Base-by-base conservation (phyloP, 1,140 invertebrate genomes). In the Apocrypta bakeri region DNA sequence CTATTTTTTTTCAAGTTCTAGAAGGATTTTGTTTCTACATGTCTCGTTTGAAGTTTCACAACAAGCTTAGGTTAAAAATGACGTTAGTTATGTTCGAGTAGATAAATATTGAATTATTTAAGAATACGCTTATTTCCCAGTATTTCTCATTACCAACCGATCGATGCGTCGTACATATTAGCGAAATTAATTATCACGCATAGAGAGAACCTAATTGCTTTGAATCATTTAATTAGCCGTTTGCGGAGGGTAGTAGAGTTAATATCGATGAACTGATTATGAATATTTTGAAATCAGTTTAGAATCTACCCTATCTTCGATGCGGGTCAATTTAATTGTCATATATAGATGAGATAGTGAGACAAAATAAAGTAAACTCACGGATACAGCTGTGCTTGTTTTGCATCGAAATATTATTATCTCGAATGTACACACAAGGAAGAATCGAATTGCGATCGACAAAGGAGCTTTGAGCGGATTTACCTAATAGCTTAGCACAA, bases 211-310 rank as follows among this genome's bases (percentile, higher is more conserved):
- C 17, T 9, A 12, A 72, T 11, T 17, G 27, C 12, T 61, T 37
- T 79, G 37, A 71, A 79, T 48, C 14, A 71, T 71, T 71, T 17
- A 79, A 71, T 56, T 33, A 71, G 21, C 0, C n/a, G 25, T 4
- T 11, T 7, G 27, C 25, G 25, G 31, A 21, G n/a, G 21, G 68
- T 21, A 42, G 33, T 40, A n/a, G 6, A n/a, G 77, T 21, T 12
- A 68, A 71, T 40, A 69, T 48, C 64, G 64, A 79, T 69, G 56
- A 31, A 24, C 66, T 72, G 21, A 71, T 79, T 79, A 71, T 79
- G n/a, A 79, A 79, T 79, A 56, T 71, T 79, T 79, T 8, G 61
- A 69, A 69, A 9, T 14, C 6, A 21, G 24, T 11, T 25, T 27
- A 66, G n/a, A 66, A 25, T 27, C 27, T 66, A 27, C 9, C 8